These are phyloP conservation scores for Chrysaora quinquecirrha DNA, from an alignment of 30 jellyfish, hydroid and myxozoan genomes.

Conservation along the genomic window DNA sequence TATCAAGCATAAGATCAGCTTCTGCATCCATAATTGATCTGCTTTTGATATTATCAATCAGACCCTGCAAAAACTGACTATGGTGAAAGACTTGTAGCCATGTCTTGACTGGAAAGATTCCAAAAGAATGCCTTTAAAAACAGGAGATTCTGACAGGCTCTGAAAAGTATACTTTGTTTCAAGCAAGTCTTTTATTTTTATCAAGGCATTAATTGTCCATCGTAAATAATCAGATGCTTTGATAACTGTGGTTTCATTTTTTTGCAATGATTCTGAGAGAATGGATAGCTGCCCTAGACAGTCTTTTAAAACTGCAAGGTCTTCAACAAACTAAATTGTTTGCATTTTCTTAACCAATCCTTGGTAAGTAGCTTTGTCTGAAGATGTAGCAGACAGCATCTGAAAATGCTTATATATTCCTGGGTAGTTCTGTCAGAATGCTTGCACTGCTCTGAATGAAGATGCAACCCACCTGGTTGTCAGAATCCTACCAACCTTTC, in stretches of 20 bases:
- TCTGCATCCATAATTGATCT: constrained; percentile 27
- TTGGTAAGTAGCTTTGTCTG: constrained; percentile 13
- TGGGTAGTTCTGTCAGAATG: constrained; percentile 23
- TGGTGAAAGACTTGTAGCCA: constrained; percentile 46
- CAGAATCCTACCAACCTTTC: constrained; percentile 29
- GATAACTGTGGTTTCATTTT: constrained; percentile 10
- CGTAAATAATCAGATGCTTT: constrained; percentile 12
- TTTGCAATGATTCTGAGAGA: constrained; percentile 32
- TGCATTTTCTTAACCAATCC: constrained; percentile 6
- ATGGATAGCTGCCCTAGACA: constrained; percentile 45
- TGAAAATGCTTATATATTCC: constrained; percentile 27
- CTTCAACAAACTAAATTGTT: constrained; percentile 47
- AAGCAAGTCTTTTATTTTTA: constrained; percentile 19
- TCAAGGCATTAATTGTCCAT: constrained; percentile 24
- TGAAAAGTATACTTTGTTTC: constrained; percentile 22
- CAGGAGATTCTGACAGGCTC: neutral
- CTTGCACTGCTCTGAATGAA: constrained; percentile 9
- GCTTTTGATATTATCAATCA: constrained; percentile 34
- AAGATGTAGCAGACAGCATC: neutral
- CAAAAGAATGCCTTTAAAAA: constrained; percentile 23
- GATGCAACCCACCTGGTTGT: constrained; percentile 56
- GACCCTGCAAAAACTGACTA: constrained; percentile 49
- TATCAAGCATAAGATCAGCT: constrained; percentile 41
- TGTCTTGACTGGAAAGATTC: constrained; percentile 6
- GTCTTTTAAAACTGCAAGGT: constrained; percentile 38